A percentile compares a stretch with the other conserved stretches of the same genome.
Conservation (phyloP, 2,797 vertebrate species). For the Melanitta fusca region DNA sequence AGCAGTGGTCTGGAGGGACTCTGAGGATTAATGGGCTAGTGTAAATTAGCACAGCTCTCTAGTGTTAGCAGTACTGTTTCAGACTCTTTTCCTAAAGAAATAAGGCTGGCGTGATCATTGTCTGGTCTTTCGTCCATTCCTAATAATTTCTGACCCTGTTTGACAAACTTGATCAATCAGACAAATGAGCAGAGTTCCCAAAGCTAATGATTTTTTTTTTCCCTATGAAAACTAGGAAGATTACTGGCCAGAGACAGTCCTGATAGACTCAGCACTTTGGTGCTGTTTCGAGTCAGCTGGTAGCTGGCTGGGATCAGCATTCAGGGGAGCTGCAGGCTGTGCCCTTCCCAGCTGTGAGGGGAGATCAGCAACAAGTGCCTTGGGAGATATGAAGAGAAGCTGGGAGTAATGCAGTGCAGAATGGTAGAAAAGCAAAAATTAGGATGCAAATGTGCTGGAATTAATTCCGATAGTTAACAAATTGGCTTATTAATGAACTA, state of each 20-base stretch:
- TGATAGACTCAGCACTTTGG: neutral
- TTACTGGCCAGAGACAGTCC: neutral
- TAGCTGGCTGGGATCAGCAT: neutral
- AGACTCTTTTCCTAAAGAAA: neutral
- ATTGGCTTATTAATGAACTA: neutral
- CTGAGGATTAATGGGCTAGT: neutral
- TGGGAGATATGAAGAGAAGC: neutral
- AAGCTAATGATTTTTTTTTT: neutral
- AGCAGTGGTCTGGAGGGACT: neutral
- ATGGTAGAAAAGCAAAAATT: neutral
- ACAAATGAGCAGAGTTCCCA: neutral
- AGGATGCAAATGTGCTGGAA: neutral
- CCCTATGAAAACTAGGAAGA: neutral
- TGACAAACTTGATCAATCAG: neutral
- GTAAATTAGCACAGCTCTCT: neutral
- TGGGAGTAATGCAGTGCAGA: neutral
- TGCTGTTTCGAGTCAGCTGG: neutral
- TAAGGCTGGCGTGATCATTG: neutral
- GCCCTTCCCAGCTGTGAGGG: neutral
- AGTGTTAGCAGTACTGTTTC: neutral
- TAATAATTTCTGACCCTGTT: neutral
- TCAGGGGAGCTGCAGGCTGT: neutral
- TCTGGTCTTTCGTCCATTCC: neutral
- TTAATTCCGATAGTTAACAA: neutral
- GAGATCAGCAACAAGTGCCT: neutral